Evolutionary conservation across 2,113 vertebrate genomes (phyloP).

Genomic region (Channa maculata): DNA sequence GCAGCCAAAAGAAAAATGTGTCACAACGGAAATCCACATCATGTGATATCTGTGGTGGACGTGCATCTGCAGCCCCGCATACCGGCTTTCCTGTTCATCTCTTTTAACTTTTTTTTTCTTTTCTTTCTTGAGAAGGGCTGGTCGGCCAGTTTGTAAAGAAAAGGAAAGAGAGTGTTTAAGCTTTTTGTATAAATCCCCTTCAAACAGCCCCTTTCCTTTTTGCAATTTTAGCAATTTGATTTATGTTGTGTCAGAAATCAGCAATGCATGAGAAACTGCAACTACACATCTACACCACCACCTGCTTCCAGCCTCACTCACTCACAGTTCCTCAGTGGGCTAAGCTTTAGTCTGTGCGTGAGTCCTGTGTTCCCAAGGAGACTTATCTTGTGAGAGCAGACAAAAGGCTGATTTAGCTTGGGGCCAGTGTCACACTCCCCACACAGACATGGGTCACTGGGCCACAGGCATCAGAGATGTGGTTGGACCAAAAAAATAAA

Average conservation of each 20-base stretch:
- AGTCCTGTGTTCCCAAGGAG: conserved; percentile 65
- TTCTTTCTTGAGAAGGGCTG: conserved; percentile 53
- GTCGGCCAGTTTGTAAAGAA: conserved; percentile 32
- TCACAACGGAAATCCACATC: conserved; percentile 83
- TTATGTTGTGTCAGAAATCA: conserved; percentile 73
- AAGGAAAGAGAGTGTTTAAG: conserved; percentile 8
- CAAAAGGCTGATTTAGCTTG: conserved; percentile 70
- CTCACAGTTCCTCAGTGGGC: conserved; percentile 65
- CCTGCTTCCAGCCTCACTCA: conserved; percentile 61
- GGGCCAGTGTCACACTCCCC: conserved; percentile 63
- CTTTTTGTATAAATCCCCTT: conserved; percentile 30
- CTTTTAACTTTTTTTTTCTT: conserved; percentile 26
- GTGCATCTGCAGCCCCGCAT: conserved; percentile 59
- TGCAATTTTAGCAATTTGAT: conserved; percentile 61
- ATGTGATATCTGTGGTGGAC: conserved; percentile 84
- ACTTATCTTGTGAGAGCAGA: conserved; percentile 62
- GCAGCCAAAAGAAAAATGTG: conserved; percentile 64
- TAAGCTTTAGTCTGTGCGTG: conserved; percentile 43
- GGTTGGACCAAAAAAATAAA: conserved; percentile 61
- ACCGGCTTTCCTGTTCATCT: conserved; percentile 54
- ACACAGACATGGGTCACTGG: conserved; percentile 74
- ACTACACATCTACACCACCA: conserved; percentile 50
- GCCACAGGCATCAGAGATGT: conserved; percentile 66
- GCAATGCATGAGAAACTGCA: conserved; percentile 64
- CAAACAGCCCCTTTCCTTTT: conserved; percentile 60